Percentiles rank a stretch among this genome's conserved stretches.
Evolutionary conservation across 2,797 vertebrate species (phyloP).

Genomic region (Neosilurus mollespiculum): DNA sequence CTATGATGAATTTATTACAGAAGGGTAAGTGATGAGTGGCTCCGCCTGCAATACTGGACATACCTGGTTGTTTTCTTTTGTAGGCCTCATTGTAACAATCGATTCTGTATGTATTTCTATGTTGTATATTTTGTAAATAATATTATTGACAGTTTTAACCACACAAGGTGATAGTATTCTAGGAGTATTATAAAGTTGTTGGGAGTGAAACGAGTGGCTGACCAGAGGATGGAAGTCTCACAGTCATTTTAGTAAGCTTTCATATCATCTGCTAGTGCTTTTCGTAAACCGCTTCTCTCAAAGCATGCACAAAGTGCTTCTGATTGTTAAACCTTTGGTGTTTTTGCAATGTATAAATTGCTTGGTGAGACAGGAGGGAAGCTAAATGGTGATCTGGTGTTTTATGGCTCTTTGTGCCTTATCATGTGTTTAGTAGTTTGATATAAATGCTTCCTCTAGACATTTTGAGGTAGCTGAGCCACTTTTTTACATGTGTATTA

Average conservation of each 20-base stretch:
- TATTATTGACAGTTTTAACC: constrained; percentile 89
- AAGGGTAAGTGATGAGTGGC: constrained; percentile 72
- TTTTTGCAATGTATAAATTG: constrained; percentile 37
- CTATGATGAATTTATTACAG: constrained; percentile 68
- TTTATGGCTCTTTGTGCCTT: constrained; percentile 79
- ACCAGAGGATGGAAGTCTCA: constrained; percentile 34
- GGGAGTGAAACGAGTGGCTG: constrained; percentile 29
- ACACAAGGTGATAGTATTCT: constrained; percentile 89
- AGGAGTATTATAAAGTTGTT: constrained; percentile 52
- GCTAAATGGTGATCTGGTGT: constrained; percentile 59
- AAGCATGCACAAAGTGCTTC: constrained; percentile 40
- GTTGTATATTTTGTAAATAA: constrained; percentile 94
- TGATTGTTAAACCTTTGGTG: constrained; percentile 28
- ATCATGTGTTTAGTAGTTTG: constrained; percentile 71
- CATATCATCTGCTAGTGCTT: constrained; percentile 44
- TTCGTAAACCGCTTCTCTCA: constrained; percentile 53
- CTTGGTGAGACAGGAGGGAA: constrained; percentile 45
- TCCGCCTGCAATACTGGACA: constrained; percentile 84
- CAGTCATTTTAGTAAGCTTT: constrained; percentile 43
- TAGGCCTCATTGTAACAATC: constrained; percentile 93
- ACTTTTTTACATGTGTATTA: constrained; percentile 51
- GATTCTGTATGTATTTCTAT: constrained; percentile 86
- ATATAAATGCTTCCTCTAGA: constrained; percentile 51
- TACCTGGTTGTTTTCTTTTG: constrained; percentile 91
- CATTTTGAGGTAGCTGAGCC: constrained; percentile 27